phyloP scores from a whole-genome alignment of 2,113 vertebrate species.

The Cyprichromis sp. region DNA sequence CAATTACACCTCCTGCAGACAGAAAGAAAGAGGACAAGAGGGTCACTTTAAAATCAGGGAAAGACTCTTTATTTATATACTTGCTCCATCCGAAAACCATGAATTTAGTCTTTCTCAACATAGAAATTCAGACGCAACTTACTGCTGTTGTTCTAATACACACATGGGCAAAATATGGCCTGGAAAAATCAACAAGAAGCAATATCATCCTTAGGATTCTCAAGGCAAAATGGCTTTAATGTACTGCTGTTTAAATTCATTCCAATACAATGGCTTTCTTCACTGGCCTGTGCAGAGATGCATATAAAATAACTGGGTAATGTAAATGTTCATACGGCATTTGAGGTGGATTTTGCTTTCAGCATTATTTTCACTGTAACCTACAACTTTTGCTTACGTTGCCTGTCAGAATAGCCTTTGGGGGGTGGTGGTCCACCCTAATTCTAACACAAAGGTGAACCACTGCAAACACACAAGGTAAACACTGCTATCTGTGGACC shows the following conservation, averaged over 20 bases:
- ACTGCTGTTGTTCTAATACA: neutral
- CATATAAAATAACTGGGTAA: neutral
- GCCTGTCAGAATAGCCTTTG: neutral
- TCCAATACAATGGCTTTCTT: neutral
- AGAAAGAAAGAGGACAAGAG: neutral
- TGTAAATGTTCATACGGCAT: neutral
- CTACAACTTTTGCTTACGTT: neutral
- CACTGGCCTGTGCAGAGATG: neutral
- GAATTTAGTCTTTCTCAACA: neutral
- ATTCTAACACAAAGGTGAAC: neutral
- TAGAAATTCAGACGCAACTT: neutral
- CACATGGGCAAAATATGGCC: neutral
- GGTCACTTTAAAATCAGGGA: neutral
- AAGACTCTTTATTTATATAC: neutral
- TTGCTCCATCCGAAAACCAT: neutral
- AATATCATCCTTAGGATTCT: neutral
- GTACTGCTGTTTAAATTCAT: neutral
- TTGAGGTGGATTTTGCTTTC: neutral
- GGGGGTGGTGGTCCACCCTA: neutral
- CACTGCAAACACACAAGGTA: neutral
- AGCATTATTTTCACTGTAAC: neutral
- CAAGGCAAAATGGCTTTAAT: neutral
- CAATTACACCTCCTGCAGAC: conserved; percentile 86
- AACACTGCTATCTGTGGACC: neutral
- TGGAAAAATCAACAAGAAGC: neutral